phyloP scores from a whole-genome alignment of 2,888 invertebrate species.

The Nebria brevicollis region DNA sequence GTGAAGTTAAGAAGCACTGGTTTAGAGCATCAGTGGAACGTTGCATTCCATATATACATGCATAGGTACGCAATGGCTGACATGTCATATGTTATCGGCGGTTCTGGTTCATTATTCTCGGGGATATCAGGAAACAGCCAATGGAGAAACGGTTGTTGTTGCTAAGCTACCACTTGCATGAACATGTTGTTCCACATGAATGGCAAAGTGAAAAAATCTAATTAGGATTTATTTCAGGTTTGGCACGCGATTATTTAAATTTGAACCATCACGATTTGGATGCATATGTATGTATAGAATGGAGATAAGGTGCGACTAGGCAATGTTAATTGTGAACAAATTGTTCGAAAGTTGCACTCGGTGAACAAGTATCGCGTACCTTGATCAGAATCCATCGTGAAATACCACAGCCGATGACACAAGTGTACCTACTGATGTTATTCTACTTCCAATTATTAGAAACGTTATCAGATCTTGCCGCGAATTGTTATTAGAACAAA shows the following conservation, averaged over 20 bases:
- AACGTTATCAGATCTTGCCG: neutral
- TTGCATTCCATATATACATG: slow-evolving; percentile 3
- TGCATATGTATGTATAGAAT: neutral
- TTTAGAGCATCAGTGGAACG: neutral
- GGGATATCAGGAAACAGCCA: slow-evolving; percentile 25
- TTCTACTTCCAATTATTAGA: neutral
- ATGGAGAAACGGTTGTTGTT: slow-evolving; percentile 3
- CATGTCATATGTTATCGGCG: slow-evolving; percentile 30
- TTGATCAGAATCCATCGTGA: neutral
- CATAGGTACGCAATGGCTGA: slow-evolving; percentile 17
- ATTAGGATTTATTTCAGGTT: neutral
- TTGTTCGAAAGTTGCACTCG: neutral
- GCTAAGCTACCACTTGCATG: neutral
- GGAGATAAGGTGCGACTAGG: neutral
- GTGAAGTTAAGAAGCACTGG: too few relatives aligned
- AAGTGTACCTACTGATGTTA: neutral
- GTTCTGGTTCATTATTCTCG: slow-evolving; percentile 25
- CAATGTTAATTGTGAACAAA: neutral
- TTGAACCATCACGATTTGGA: neutral
- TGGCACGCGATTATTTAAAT: neutral
- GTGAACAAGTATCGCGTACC: neutral
- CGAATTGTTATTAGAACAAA: neutral
- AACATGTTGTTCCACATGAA: neutral
- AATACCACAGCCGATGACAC: neutral
- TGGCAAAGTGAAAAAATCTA: neutral